These are phyloP conservation scores for Caenorhabditis sp. DNA, from an alignment of 2,888 invertebrate genomes.

Conservation along the genomic window DNA sequence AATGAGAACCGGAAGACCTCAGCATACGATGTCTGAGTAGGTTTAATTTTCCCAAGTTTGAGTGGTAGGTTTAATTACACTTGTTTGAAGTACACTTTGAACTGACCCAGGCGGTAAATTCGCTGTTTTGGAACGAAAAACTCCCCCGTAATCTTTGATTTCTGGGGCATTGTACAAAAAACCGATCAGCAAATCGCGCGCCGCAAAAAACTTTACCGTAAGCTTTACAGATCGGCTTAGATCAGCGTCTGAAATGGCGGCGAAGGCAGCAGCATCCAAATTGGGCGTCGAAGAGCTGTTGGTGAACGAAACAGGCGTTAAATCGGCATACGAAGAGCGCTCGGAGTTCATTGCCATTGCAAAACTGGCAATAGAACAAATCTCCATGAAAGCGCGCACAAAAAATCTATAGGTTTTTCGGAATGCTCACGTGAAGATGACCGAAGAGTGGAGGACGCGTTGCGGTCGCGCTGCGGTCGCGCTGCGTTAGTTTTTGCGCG, in stretches of 20 bases:
- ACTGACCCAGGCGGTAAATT: slow-evolving; percentile 18
- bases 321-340: slow-evolving; percentile 12
- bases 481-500: too few species aligned
- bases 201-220: slow-evolving; percentile 21
- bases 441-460: slow-evolving; percentile 8
- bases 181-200: neutral
- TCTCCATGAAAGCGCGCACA: neutral
- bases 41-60: slow-evolving; percentile 66
- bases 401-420: neutral
- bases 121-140: slow-evolving; percentile 1
- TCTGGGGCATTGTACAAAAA: neutral
- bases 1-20: slow-evolving; percentile 38
- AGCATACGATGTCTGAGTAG: slow-evolving; percentile 58
- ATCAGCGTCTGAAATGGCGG: too few species aligned
- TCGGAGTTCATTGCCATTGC: slow-evolving; percentile 1
- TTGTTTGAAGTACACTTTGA: slow-evolving; percentile 32
- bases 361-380: neutral
- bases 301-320: slow-evolving; percentile 31
- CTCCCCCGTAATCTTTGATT: neutral
- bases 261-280: neutral
- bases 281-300: slow-evolving; percentile 12
- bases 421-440: neutral
- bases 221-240: too few species aligned
- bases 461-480: slow-evolving; percentile 37
- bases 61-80: slow-evolving; percentile 53